Evolutionary conservation across 2,888 invertebrate genomes (phyloP).

Genomic region (Tipula vernalis): DNA sequence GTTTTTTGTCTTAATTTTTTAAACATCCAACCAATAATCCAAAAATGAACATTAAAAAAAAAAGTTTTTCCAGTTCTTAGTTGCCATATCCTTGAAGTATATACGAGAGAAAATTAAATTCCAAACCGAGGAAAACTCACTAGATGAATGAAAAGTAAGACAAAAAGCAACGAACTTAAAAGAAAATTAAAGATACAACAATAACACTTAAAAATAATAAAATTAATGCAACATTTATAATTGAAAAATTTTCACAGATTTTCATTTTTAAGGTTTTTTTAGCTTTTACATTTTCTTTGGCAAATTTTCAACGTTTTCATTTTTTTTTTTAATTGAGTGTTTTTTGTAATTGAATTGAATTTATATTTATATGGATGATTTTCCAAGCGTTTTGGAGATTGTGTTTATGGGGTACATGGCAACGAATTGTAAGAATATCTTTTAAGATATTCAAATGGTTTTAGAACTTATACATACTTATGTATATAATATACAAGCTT

Average conservation of each 20-base stretch:
- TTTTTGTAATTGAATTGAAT: neutral
- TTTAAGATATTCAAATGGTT: neutral
- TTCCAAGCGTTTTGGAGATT: neutral
- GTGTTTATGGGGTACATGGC: neutral
- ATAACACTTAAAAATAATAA: neutral
- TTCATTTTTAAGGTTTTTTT: neutral
- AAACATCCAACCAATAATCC: neutral
- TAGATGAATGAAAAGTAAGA: neutral
- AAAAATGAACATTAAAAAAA: neutral
- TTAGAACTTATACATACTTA: neutral
- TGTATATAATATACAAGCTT: too few species aligned
- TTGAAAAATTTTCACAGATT: conserved; percentile 4
- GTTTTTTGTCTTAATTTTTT: neutral
- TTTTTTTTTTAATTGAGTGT: neutral
- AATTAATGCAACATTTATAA: neutral
- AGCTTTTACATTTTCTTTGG: neutral
- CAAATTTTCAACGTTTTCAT: neutral
- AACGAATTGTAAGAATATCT: neutral
- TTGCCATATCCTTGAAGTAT: neutral
- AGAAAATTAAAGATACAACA: neutral
- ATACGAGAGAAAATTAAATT: neutral
- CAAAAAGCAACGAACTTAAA: neutral
- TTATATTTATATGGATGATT: neutral
- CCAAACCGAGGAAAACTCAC: neutral
- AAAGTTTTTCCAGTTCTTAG: neutral